These are phyloP conservation scores for Eolophus roseicapilla DNA, from an alignment of 2,113 vertebrate species.

Conservation along the genomic window DNA sequence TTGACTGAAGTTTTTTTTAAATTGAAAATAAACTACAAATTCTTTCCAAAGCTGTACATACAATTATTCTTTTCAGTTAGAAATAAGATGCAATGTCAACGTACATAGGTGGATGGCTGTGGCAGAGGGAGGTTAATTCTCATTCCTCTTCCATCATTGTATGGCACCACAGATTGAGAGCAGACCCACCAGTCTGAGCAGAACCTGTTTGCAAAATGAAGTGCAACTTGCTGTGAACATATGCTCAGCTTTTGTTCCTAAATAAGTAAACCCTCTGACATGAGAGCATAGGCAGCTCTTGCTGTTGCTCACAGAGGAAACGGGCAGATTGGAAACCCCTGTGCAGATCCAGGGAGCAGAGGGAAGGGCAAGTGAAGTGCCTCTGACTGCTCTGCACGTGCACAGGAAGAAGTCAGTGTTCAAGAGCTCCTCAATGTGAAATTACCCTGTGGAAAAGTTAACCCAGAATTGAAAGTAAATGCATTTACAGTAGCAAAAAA, in stretches of 20 bases:
- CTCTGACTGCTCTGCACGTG: neutral
- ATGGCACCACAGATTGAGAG: neutral
- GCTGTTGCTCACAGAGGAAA: neutral
- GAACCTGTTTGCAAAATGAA: neutral
- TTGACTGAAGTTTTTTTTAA: neutral
- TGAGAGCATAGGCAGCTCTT: neutral
- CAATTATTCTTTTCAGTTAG: neutral
- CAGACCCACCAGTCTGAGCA: neutral
- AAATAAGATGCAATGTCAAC: neutral
- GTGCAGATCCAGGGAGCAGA: neutral
- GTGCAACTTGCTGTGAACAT: neutral
- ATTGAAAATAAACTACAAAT: neutral
- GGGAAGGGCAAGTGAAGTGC: fast-evolving
- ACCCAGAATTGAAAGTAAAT: neutral
- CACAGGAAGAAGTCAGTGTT: fast-evolving
- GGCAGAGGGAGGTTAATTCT: neutral
- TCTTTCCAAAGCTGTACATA: neutral
- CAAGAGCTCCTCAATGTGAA: fast-evolving
- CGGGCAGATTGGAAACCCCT: neutral
- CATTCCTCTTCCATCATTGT: neutral
- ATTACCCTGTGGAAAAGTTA: neutral
- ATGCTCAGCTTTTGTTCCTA: neutral
- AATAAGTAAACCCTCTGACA: neutral
- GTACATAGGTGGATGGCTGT: neutral
- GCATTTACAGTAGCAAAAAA: neutral